Evolutionary conservation across 2,888 invertebrate genomes (phyloP).

Genomic region (Leucoptera coffeella): DNA sequence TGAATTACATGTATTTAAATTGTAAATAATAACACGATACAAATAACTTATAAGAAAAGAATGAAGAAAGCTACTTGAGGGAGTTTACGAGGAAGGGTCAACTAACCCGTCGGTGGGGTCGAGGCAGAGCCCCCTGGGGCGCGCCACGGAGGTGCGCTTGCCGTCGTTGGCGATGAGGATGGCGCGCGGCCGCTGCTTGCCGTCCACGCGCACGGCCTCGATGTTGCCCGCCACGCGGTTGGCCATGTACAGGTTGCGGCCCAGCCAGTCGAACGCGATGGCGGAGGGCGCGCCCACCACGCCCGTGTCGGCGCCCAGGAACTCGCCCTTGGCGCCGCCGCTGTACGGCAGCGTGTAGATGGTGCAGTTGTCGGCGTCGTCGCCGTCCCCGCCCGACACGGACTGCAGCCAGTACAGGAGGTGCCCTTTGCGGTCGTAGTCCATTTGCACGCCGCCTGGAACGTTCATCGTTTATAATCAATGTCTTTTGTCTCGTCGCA

Average conservation of each 20-base stretch:
- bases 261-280: conserved; percentile 95
- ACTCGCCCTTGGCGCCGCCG: conserved; percentile 72
- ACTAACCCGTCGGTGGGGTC: conserved; percentile 87
- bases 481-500: too few relatives aligned
- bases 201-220: conserved; percentile 81
- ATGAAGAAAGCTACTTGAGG: neutral
- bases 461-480: too few relatives aligned
- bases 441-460: conserved; percentile 76
- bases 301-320: conserved; percentile 76
- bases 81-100: neutral
- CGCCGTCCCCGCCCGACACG: conserved; percentile 58
- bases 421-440: conserved; percentile 84
- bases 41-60: neutral
- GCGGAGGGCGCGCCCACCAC: conserved; percentile 86
- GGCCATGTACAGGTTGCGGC: conserved; percentile 89
- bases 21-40: neutral
- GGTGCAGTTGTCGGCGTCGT: conserved; percentile 79
- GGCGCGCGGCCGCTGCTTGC: conserved; percentile 75
- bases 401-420: conserved; percentile 84
- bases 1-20: too few relatives aligned
- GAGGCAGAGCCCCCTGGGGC: conserved; percentile 80
- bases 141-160: conserved; percentile 75
- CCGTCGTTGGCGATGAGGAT: conserved; percentile 89
- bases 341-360: conserved; percentile 78
- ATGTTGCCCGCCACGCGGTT: conserved; percentile 87